phyloP scores from a whole-genome alignment of 2,797 vertebrate species.

The Columba guinea region DNA sequence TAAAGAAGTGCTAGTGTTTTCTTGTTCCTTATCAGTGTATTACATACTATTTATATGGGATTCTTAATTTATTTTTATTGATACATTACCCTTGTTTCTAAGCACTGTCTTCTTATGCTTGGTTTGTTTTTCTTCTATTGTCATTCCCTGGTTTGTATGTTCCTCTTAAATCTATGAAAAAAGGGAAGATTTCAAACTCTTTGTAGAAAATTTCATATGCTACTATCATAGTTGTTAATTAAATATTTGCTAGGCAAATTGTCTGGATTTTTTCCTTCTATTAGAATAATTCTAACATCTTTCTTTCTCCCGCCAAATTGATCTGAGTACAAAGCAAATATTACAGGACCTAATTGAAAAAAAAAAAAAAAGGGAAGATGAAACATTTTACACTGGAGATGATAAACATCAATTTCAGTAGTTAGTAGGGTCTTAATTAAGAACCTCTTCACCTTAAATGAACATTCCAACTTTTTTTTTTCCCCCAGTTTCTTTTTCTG shows the following conservation, averaged over 20 bases:
- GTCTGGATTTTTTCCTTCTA: not conserved
- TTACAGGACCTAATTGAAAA: not conserved
- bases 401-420: not conserved
- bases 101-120: not conserved
- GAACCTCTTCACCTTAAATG: not conserved
- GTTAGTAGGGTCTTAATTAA: not conserved
- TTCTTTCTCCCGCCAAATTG: not conserved
- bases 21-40: not conserved
- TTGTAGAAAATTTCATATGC: not conserved
- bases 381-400: not conserved
- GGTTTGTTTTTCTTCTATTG: not conserved
- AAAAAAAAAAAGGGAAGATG: not conserved
- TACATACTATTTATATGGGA: not conserved
- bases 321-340: not conserved
- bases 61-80: slow-evolving; percentile 16
- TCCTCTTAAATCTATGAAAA: not conserved
- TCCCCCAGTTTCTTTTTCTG: not conserved
- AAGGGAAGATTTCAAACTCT: not conserved
- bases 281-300: not conserved
- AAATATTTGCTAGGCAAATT: not conserved
- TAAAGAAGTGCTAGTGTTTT: not conserved
- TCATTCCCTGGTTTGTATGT: not conserved
- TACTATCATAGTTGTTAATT: not conserved
- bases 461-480: not conserved
- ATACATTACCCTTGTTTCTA: not conserved